A percentile compares a stretch with the other conserved stretches of the same genome.
phyloP scores from a whole-genome alignment of 2,888 invertebrate species.

The Lasioglossum oenotherae region DNA sequence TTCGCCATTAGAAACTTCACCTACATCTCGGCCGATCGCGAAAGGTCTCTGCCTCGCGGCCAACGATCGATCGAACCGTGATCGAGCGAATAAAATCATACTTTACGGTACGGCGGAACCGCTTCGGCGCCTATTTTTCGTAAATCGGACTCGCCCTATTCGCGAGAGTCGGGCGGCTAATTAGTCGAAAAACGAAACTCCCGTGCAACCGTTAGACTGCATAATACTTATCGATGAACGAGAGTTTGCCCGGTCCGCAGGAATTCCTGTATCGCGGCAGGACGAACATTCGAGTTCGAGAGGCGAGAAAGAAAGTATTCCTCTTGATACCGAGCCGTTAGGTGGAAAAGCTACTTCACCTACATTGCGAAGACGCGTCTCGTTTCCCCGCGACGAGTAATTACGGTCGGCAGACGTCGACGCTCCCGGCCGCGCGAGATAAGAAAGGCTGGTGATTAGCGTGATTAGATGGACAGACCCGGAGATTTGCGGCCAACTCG shows the following conservation, averaged over 20 bases:
- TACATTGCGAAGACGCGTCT: constrained; percentile 62
- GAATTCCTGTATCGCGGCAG: background rate
- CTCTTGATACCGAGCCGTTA: constrained; percentile 61
- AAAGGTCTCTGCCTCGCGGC: constrained; percentile 46
- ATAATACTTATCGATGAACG: constrained; percentile 2
- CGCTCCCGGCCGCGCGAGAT: constrained; percentile 29
- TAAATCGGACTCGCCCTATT: background rate
- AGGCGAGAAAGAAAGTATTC: constrained; percentile 42
- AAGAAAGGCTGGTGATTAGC: constrained; percentile 26
- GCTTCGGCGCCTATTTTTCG: background rate
- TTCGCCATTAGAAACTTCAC: constrained; percentile 69
- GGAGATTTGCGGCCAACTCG: background rate
- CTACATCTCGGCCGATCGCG: constrained; percentile 62
- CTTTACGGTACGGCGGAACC: background rate
- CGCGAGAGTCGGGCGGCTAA: background rate
- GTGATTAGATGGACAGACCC: background rate
- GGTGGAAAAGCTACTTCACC: constrained; percentile 75
- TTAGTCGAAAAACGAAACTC: background rate
- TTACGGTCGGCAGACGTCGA: constrained; percentile 35
- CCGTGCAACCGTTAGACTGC: background rate
- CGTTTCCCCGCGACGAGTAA: constrained; percentile 46
- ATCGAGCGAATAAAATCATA: background rate
- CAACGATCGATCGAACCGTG: background rate
- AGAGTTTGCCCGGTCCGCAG: background rate
- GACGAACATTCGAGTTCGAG: constrained; percentile 4